Conservation (phyloP, 2,113 vertebrate genomes). For the Platysteira castanea region DNA sequence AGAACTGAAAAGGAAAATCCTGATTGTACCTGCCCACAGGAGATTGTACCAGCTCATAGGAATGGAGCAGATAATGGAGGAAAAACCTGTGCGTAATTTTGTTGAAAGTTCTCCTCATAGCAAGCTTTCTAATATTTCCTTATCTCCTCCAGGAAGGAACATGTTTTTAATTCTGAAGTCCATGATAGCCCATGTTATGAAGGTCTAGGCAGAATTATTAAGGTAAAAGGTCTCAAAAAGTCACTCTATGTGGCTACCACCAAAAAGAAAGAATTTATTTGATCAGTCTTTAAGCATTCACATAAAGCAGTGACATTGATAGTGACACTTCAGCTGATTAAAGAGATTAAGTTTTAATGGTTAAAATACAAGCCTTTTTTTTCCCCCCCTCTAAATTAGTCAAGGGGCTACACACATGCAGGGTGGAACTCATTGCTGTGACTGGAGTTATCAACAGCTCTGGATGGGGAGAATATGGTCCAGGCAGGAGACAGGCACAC, state of each 20-base stretch:
- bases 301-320: not conserved
- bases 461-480: not conserved
- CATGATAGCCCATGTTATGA: not conserved
- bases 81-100: not conserved
- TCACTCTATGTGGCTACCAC: not conserved
- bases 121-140: slow-evolving; percentile 14
- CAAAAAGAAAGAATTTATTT: not conserved
- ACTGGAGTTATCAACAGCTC: not conserved
- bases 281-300: not conserved
- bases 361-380: not conserved
- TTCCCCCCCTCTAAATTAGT: fast-evolving
- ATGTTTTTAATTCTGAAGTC: slow-evolving; percentile 15
- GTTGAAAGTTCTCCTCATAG: not conserved
- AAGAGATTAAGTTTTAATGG: not conserved
- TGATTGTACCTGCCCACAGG: not conserved
- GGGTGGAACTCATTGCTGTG: not conserved
- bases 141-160: not conserved
- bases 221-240: slow-evolving; percentile 1
- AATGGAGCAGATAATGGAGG: not conserved
- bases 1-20: not conserved
- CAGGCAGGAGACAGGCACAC: not conserved
- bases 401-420: fast-evolving
- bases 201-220: slow-evolving; percentile 7
- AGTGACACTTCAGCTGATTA: not conserved
- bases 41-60: not conserved